Evolutionary conservation across 2,888 invertebrate genomes (phyloP).

Genomic region (Tenthredo distinguenda): DNA sequence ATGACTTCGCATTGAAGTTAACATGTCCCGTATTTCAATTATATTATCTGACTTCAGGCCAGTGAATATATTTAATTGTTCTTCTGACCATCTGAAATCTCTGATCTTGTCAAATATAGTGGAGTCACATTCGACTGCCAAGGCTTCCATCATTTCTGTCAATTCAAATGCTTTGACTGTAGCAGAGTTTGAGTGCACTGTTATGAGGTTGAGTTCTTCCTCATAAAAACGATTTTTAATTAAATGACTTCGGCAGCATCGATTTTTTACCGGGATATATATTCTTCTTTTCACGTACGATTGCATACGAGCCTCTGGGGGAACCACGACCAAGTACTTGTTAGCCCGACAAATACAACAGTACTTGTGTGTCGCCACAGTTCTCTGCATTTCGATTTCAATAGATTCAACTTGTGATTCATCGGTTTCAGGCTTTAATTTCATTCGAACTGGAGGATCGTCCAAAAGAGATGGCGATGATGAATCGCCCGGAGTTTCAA

Average conservation of each 20-base stretch:
- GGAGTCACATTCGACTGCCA: too few relatives aligned
- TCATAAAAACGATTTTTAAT: slow-evolving; percentile 45
- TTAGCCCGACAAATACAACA: neutral
- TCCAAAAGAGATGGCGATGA: neutral
- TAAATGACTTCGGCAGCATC: slow-evolving; percentile 35
- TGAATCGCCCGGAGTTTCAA: neutral
- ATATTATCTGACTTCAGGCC: neutral
- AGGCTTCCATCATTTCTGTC: neutral
- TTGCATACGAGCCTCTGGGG: slow-evolving; percentile 14
- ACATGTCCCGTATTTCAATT: neutral
- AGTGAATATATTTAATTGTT: neutral
- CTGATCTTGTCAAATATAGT: too few relatives aligned
- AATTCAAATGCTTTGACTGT: neutral
- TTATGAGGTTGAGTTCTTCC: slow-evolving; percentile 23
- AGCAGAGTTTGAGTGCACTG: neutral
- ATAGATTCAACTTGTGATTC: neutral
- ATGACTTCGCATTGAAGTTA: slow-evolving; percentile 6
- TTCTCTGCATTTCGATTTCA: neutral
- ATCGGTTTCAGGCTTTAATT: neutral
- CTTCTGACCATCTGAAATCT: too few relatives aligned
- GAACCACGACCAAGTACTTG: neutral
- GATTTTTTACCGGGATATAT: slow-evolving; percentile 31
- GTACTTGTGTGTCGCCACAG: neutral
- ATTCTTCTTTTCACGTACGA: slow-evolving; percentile 1
- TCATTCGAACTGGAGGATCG: neutral